Conservation (phyloP, 2,888 invertebrate genomes). For the Seira ritae region DNA sequence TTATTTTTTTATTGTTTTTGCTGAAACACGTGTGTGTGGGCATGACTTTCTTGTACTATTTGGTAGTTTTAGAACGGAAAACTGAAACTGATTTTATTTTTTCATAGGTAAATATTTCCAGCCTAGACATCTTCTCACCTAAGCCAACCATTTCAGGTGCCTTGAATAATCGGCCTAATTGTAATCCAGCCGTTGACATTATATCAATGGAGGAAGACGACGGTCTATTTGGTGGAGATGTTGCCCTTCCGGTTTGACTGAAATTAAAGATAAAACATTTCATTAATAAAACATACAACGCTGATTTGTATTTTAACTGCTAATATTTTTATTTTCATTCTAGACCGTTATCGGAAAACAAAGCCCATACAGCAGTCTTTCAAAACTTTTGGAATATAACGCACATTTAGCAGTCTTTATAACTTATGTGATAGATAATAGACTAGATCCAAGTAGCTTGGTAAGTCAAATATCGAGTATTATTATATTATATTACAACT, state of each 20-base stretch:
- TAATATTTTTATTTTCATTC: slow-evolving; percentile 74
- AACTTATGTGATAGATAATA: slow-evolving; percentile 91
- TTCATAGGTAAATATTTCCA: slow-evolving; percentile 65
- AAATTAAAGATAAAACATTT: no score
- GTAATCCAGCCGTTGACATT: slow-evolving; percentile 77
- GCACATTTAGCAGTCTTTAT: slow-evolving; percentile 96
- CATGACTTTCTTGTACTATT: no score
- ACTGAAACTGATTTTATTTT: no score
- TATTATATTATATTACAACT: background rate
- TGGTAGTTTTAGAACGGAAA: no score
- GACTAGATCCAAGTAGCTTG: slow-evolving; percentile 84
- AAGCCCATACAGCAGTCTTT: slow-evolving; percentile 91
- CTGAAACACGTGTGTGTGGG: no score
- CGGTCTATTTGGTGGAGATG: slow-evolving; percentile 65
- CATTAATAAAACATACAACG: no score
- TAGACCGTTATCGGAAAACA: slow-evolving; percentile 88
- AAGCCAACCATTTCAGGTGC: slow-evolving; percentile 63
- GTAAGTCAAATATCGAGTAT: slow-evolving; percentile 76
- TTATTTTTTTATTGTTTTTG: no score
- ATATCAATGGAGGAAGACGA: slow-evolving; percentile 98
- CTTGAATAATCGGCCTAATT: slow-evolving; percentile 59
- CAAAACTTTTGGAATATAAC: slow-evolving; percentile 88
- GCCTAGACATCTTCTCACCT: slow-evolving; percentile 68
- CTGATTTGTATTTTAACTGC: no score
- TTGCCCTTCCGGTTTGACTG: slow-evolving; percentile 46